These are phyloP conservation scores for Caenorhabditis tropicalis DNA, from an alignment of 1,140 invertebrate genomes.

Conservation along the genomic window DNA sequence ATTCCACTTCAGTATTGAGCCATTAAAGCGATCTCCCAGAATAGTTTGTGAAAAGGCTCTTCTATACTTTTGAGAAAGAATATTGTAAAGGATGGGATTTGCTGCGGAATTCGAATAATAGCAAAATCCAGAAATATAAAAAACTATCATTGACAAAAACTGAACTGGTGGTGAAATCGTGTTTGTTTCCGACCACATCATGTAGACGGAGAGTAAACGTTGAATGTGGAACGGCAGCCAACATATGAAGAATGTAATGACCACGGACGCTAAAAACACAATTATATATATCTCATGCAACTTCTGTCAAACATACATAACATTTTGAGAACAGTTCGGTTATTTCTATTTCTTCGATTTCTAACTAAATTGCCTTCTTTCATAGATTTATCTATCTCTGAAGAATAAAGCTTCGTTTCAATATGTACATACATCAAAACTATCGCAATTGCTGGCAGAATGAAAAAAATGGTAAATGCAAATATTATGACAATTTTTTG, in stretches of 20 bases:
- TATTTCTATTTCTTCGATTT: slow-evolving; percentile 46
- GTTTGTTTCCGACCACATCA: slow-evolving; percentile 40
- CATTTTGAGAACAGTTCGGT: slow-evolving; percentile 62
- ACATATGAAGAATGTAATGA: slow-evolving; percentile 88
- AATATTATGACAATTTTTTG: slow-evolving; percentile 55
- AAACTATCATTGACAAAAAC: slow-evolving; percentile 50
- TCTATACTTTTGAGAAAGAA: slow-evolving; percentile 57
- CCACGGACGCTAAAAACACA: slow-evolving; percentile 81
- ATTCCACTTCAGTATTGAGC: neutral
- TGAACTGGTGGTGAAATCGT: slow-evolving; percentile 48
- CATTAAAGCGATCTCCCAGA: slow-evolving; percentile 45
- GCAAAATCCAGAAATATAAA: slow-evolving; percentile 58
- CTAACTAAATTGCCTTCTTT: slow-evolving; percentile 29
- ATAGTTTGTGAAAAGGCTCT: slow-evolving; percentile 57
- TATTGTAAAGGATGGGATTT: slow-evolving; percentile 62
- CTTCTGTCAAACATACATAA: slow-evolving; percentile 59
- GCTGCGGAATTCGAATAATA: slow-evolving; percentile 60
- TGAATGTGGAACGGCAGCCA: slow-evolving; percentile 93
- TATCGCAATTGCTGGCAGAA: slow-evolving; percentile 65
- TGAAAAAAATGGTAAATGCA: slow-evolving; percentile 57
- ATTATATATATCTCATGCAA: neutral
- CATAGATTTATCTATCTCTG: slow-evolving; percentile 51
- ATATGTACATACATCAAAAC: slow-evolving; percentile 68
- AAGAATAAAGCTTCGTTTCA: slow-evolving; percentile 53
- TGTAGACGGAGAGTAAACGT: slow-evolving; percentile 76